Evolutionary conservation across 2,113 vertebrate species (phyloP), one percentile per base, ranked within the genome.

Genomic region (Pao palembangensis): DNA sequence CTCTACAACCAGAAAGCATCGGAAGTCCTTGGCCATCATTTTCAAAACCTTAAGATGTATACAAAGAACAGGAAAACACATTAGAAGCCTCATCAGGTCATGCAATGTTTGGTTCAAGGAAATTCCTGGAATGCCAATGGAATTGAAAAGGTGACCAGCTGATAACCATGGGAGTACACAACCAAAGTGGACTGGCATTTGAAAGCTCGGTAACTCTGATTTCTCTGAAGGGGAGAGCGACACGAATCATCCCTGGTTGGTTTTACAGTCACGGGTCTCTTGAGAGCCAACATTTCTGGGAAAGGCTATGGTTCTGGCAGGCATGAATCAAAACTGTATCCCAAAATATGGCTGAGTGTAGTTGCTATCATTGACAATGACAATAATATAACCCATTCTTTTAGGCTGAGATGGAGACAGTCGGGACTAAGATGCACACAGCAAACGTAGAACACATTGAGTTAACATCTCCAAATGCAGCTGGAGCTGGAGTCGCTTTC

Each of bases 51-150:
- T 17, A 19, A 11, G 51, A 68, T 67, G 66, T 60, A 49, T 47
- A 55, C 8, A 62, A 50, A 48, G 52, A 64, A 51, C 8, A 38
- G 34, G 34, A 75, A 70, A 46, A 17, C 14, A 48, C 75, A 73
- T 51, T 60, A 56, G 66, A 64, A 67, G 67, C 74, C 72, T 77
- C 81, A 85, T 88, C 83, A 85, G 83, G 83, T 73, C 76, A 56
- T 69, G 83, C 85, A 81, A 73, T 84, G 81, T 88, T 85, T 84
- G 82, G 83, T 89, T 84, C 74, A 60, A 75, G 67, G 73, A 72
- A 54, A 20, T 78, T 67, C 58, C 71, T 86, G 87, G 88, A 88
- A 89, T 88, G 89, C 72, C 48, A 76, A 84, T 64, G 67, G 48
- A 52, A 51, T 78, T 61, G 76, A 58, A 73, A 71, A 72, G 67